These are phyloP conservation scores for Epistrophe eligans DNA, from an alignment of 2,888 invertebrate species.

Conservation along the genomic window DNA sequence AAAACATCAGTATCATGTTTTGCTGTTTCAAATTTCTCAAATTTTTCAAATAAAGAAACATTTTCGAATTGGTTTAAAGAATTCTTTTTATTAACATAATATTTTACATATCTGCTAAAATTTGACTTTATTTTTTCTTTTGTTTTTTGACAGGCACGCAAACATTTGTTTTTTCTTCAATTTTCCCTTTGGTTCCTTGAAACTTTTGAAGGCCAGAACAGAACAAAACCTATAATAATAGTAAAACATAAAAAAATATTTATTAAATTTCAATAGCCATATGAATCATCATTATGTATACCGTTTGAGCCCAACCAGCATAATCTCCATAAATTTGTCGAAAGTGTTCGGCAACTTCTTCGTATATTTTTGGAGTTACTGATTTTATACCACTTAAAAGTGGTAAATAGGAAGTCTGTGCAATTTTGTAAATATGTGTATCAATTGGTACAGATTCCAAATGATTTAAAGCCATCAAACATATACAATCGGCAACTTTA, in stretches of 20 bases:
- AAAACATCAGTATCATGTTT: too few species aligned
- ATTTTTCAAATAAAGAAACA: too few species aligned
- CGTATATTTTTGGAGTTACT: constrained; percentile 92
- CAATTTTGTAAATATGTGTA: constrained; percentile 97
- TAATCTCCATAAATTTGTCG: constrained; percentile 91
- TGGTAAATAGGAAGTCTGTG: constrained; percentile 91
- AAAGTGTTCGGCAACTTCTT: constrained; percentile 93
- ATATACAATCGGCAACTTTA: constrained; percentile 99
- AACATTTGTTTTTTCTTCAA: neutral
- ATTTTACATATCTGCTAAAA: too few species aligned
- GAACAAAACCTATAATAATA: constrained; percentile 88
- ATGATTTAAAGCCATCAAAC: constrained; percentile 97
- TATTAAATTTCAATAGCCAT: neutral
- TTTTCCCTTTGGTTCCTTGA: constrained; percentile 81
- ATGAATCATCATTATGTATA: constrained; percentile 84
- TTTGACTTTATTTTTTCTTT: constrained; percentile 37
- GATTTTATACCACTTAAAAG: constrained; percentile 89
- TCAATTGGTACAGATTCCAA: constrained; percentile 96
- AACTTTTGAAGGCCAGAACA: constrained; percentile 92
- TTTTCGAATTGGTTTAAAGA: too few species aligned
- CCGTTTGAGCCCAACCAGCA: constrained; percentile 98
- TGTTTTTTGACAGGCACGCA: constrained; percentile 9
- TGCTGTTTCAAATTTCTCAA: too few species aligned
- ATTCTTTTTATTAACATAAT: too few species aligned
- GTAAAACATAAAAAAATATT: neutral